These are phyloP conservation scores for Leptogaster cylindrica DNA, from an alignment of 2,888 invertebrate genomes.

Conservation along the genomic window DNA sequence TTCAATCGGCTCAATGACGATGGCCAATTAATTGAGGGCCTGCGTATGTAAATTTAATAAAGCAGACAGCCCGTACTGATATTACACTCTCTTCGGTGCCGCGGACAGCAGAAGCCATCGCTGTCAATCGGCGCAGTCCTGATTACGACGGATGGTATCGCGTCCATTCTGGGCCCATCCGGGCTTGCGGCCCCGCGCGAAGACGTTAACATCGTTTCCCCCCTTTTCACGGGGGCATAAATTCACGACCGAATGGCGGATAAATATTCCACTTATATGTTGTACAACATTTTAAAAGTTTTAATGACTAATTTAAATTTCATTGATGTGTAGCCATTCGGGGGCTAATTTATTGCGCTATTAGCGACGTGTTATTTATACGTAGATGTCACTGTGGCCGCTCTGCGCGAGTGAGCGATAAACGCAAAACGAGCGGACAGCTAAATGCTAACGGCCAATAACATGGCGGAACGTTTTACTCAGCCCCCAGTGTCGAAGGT, in stretches of 20 bases:
- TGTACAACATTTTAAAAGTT: constrained; percentile 39
- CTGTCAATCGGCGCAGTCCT: constrained; percentile 2
- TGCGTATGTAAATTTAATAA: constrained; percentile 27
- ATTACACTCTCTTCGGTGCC: neutral
- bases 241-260: constrained; percentile 20
- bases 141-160: constrained; percentile 13
- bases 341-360: constrained; percentile 44
- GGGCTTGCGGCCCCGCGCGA: neutral
- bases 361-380: constrained; percentile 34
- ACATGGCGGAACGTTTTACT: constrained; percentile 34
- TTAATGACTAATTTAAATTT: constrained; percentile 48
- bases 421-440: constrained; percentile 24
- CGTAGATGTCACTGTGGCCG: constrained; percentile 27
- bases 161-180: neutral
- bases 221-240: constrained; percentile 8
- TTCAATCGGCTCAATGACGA: constrained; percentile 26
- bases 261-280: constrained; percentile 35
- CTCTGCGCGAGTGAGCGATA: constrained; percentile 31
- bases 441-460: constrained; percentile 30
- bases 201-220: constrained; percentile 27
- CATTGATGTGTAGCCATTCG: constrained; percentile 47
- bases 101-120: neutral
- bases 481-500: constrained; percentile 15
- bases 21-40: constrained; percentile 6
- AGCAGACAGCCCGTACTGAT: constrained; percentile 16